Evolutionary conservation across 1,140 invertebrate species (phyloP), one percentile per base, ranked within the genome.

Genomic region (Cryptotermes secundus): DNA sequence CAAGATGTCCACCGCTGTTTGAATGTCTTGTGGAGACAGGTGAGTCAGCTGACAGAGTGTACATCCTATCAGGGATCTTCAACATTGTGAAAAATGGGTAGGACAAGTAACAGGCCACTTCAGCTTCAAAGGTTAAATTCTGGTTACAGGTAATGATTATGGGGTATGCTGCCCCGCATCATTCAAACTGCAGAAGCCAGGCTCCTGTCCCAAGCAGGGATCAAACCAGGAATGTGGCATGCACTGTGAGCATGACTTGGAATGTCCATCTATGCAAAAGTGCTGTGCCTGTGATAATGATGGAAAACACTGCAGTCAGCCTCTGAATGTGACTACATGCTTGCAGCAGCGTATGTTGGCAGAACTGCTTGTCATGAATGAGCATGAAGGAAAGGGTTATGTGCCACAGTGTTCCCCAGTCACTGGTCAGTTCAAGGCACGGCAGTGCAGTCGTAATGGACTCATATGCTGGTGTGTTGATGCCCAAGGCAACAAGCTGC

Each of bases 381-480:
- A 96, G 88, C 92, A 93, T 36, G 94, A 95, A 85, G 96, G 95
- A 1, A 92, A 93, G 22, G 96, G 96, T 4, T 97, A 97, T 87
- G 92, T 96, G 49, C 96, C 96, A 0, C 95, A 97, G 87, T 97
- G 96, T 87, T 92, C 90, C 34, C 90, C 91, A 34, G 90, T 88
- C 89, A 45, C 86, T 82, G 96, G 96, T 0, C 91, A 93, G 35
- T 97, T 96, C 87, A 90, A 93, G 36, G 89, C 93, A 0, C 92
- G 90, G 82, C 96, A 97, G 86, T 97, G 96, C 88, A 96, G 95
- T 3, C 91, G 95, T 79, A 97, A 97, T 88, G 95, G 95, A 31
- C 88, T 96, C 2, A 95, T 97, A 85, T 97, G 96, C 88, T 97
- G 96, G 96, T 97, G 96, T 87, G 96, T 97, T 1, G 94, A 96